Evolutionary conservation across 2,797 vertebrate genomes (phyloP), one percentile per base, ranked within the genome.

Genomic region (Siniperca undulata): DNA sequence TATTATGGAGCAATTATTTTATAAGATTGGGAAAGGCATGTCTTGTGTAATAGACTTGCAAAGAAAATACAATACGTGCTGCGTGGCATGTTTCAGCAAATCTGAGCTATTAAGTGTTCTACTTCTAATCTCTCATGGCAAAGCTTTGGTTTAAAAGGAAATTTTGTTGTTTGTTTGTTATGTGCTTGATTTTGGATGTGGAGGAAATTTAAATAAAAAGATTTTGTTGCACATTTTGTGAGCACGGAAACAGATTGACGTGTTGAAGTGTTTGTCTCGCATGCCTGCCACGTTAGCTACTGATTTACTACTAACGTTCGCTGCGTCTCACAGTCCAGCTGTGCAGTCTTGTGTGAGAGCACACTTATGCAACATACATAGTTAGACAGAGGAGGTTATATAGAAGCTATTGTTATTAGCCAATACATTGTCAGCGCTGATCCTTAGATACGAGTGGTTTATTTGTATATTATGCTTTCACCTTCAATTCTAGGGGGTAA

Each of bases 231-330:
- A 36, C 5, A 36, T 36, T 5, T 36, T 36, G 36, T 36, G 36
- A 80, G 34, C 69, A 20, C 10, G 12, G 67, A 72, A 22, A 44
- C 8, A 11, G 61, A 50, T 65, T 65, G 82, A 82, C 64, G 11
- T 44, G 46, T 80, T 75, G 70, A 85, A 20, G 60, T 83, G 79
- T 74, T 87, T 83, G 64, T 81, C 86, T 81, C 12, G 10, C 64
- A 85, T 79, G 74, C 73, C 61, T 80, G 65, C 83, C 77, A 72
- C 24, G 4, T 81, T 56, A n/a, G 30, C 76, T 68, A 24, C 80
- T 82, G 76, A 81, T 89, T 64, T 86, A 62, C 83, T 69, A 55
- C 6, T 58, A 72, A 75, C 61, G 36, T 79, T 48, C 1, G 17
- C 75, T 71, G 64, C 34, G 12, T 64, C 81, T 80, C 83, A 74